phyloP scores from a whole-genome alignment of 2,888 invertebrate species.

The Drosophila fungiperda region DNA sequence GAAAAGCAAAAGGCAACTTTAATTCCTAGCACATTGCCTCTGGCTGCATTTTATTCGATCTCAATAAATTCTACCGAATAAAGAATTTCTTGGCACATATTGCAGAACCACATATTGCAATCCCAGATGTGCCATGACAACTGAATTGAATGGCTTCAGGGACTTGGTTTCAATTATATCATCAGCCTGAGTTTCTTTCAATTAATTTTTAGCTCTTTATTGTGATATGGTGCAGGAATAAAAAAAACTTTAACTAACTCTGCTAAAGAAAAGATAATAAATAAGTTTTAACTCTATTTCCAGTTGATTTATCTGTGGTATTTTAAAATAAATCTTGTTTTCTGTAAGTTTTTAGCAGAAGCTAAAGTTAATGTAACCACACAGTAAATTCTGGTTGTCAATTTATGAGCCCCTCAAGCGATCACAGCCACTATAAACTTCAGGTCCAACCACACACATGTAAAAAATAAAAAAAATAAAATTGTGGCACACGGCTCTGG shows the following conservation, averaged over 20 bases:
- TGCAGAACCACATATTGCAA: neutral
- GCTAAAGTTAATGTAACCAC: constrained; percentile 4
- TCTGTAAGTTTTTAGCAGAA: neutral
- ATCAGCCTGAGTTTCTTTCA: neutral
- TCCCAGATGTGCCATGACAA: neutral
- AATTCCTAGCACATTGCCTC: neutral
- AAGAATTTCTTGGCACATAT: neutral
- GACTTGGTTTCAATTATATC: neutral
- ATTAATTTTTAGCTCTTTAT: neutral
- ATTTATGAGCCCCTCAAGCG: constrained; percentile 32
- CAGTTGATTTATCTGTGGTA: neutral
- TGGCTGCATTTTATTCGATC: neutral
- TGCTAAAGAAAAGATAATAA: neutral
- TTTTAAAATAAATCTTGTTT: neutral
- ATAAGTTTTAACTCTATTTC: neutral
- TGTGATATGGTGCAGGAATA: neutral
- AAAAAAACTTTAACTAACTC: neutral
- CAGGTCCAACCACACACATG: constrained; percentile 35
- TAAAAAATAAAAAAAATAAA: neutral
- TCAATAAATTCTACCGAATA: neutral
- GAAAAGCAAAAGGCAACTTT: neutral
- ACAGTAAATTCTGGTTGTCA: constrained; percentile 20
- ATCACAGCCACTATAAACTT: constrained; percentile 52
- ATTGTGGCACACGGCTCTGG: constrained; percentile 11
- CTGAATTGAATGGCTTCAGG: neutral